These are phyloP conservation scores for Mechanitis mazaeus DNA, from an alignment of 2,888 invertebrate species.

Conservation along the genomic window DNA sequence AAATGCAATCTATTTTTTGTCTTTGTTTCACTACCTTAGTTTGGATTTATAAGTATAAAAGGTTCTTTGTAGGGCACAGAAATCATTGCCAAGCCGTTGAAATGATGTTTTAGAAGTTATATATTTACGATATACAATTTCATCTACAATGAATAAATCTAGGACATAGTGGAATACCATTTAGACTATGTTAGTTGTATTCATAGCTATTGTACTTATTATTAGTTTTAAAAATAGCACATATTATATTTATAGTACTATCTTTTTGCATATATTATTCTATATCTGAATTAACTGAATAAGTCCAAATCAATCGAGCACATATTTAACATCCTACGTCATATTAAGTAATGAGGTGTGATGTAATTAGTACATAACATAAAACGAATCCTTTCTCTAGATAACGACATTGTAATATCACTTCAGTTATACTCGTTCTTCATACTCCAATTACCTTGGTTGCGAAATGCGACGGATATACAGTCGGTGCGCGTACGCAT, in stretches of 20 bases:
- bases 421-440: constrained; percentile 17
- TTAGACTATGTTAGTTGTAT: no score
- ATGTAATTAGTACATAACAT: constrained; percentile 3
- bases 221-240: no score
- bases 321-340: background rate
- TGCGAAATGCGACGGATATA: constrained; percentile 12
- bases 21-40: background rate
- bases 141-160: no score
- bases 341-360: constrained; percentile 2
- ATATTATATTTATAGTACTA: no score
- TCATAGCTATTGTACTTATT: no score
- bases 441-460: constrained; percentile 19
- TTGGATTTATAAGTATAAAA: background rate
- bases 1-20: constrained; percentile 7
- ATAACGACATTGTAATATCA: constrained; percentile 15
- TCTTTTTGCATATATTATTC: no score
- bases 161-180: no score
- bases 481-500: constrained; percentile 12
- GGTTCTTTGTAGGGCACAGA: background rate
- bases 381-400: constrained; percentile 14
- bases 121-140: no score
- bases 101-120: no score
- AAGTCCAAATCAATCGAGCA: background rate
- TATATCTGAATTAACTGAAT: no score
- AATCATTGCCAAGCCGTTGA: no score